phyloP scores from a whole-genome alignment of 2,797 vertebrate genomes.

The Parauchenoglanis punctatus region DNA sequence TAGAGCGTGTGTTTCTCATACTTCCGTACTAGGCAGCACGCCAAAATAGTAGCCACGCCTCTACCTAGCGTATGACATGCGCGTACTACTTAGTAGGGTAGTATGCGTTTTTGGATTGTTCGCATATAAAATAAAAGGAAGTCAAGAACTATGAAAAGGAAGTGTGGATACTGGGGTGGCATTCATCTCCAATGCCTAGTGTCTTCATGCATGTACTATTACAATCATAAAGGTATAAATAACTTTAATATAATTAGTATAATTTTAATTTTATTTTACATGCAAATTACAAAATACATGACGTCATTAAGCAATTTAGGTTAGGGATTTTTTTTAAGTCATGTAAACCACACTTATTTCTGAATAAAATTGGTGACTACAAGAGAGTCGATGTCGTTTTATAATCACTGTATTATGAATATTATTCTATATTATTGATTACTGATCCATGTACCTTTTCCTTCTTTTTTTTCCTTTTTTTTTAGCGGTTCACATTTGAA shows the following conservation, averaged over 20 bases:
- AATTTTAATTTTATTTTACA: neutral
- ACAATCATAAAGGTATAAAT: neutral
- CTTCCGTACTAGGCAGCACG: slow-evolving; percentile 24
- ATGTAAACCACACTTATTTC: neutral
- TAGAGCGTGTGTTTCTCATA: neutral
- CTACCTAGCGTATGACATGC: neutral
- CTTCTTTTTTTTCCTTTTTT: neutral
- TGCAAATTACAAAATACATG: neutral
- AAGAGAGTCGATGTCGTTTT: neutral
- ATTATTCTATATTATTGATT: neutral
- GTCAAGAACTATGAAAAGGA: neutral
- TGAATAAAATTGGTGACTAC: neutral
- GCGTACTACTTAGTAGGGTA: neutral
- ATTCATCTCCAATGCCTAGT: neutral
- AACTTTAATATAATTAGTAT: neutral
- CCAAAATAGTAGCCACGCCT: neutral
- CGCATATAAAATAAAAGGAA: neutral
- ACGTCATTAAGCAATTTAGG: neutral
- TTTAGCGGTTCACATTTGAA: neutral
- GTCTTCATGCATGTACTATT: neutral
- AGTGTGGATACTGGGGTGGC: neutral
- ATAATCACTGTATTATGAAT: neutral
- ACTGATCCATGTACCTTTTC: neutral
- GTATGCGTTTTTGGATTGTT: neutral
- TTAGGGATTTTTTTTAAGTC: neutral